Conservation (phyloP, 2,797 vertebrate species). For the Sus cebifrons region DNA sequence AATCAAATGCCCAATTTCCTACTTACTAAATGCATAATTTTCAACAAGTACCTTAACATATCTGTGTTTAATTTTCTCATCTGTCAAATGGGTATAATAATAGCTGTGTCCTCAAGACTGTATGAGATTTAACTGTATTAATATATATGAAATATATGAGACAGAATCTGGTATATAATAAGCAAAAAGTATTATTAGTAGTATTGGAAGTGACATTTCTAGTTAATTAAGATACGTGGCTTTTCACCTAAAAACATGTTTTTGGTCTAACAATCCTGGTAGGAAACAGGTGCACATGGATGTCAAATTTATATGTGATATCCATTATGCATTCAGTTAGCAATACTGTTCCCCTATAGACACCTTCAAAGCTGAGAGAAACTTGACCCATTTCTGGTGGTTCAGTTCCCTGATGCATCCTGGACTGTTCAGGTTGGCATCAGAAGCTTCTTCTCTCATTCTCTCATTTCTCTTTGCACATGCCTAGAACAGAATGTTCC, state of each 20-base stretch:
- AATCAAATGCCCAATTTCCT: conserved; percentile 32
- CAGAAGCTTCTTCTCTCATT: neutral
- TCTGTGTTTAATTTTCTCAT: conserved; percentile 57
- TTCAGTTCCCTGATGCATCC: too few species aligned
- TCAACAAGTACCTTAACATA: conserved; percentile 45
- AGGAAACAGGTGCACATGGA: neutral
- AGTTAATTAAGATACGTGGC: neutral
- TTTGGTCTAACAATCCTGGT: neutral
- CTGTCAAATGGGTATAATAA: conserved; percentile 63
- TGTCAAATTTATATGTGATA: neutral
- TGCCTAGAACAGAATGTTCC: neutral
- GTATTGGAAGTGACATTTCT: conserved; percentile 18
- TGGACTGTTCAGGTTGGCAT: too few species aligned
- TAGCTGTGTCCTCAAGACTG: neutral
- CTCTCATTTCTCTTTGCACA: neutral
- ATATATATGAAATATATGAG: neutral
- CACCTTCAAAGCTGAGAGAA: neutral
- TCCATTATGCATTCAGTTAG: neutral
- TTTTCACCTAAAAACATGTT: neutral
- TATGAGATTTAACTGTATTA: neutral
- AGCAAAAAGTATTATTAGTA: neutral
- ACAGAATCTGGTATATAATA: neutral
- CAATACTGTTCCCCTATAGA: neutral
- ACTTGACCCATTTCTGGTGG: neutral
- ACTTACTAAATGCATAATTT: conserved; percentile 28